phyloP scores from a whole-genome alignment of 1,140 invertebrate genomes.

The Hypsibius dujardini region DNA sequence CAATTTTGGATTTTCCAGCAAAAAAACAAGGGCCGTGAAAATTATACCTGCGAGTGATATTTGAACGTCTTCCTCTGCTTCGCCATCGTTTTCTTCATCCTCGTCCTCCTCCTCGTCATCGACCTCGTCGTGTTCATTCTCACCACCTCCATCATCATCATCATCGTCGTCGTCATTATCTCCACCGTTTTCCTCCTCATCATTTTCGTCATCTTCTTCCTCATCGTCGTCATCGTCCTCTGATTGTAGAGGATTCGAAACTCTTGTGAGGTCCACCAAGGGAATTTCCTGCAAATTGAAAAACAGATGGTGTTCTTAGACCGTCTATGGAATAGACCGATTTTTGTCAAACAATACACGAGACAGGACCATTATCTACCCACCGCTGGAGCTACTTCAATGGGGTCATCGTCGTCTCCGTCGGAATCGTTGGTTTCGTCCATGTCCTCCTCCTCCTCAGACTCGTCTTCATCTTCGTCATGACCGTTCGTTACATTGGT shows the following conservation, averaged over 20 bases:
- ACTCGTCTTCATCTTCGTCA: conserved; percentile 39
- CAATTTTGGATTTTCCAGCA: no score
- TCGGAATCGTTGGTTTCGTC: conserved; percentile 24
- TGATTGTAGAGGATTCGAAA: conserved; percentile 14
- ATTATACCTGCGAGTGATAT: no score
- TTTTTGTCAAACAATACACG: no score
- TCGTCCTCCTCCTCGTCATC: conserved; percentile 38
- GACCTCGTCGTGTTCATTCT: conserved; percentile 26
- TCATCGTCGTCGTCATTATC: conserved; percentile 35
- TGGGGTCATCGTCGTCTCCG: conserved; percentile 35
- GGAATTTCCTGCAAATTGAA: no score
- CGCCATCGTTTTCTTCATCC: conserved; percentile 40
- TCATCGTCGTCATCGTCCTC: conserved; percentile 40
- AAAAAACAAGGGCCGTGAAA: no score
- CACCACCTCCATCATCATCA: conserved; percentile 26
- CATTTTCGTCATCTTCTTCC: conserved; percentile 23
- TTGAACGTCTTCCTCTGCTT: conserved; percentile 23
- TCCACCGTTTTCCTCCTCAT: conserved; percentile 26
- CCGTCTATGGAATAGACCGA: no score
- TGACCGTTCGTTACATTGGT: not conserved
- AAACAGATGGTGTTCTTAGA: no score
- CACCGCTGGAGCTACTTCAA: conserved; percentile 18
- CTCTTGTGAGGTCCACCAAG: no score
- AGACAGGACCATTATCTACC: no score
- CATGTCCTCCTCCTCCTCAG: conserved; percentile 25